These are phyloP conservation scores for Eriosoma lanigerum DNA, from an alignment of 1,140 invertebrate species.

Conservation along the genomic window DNA sequence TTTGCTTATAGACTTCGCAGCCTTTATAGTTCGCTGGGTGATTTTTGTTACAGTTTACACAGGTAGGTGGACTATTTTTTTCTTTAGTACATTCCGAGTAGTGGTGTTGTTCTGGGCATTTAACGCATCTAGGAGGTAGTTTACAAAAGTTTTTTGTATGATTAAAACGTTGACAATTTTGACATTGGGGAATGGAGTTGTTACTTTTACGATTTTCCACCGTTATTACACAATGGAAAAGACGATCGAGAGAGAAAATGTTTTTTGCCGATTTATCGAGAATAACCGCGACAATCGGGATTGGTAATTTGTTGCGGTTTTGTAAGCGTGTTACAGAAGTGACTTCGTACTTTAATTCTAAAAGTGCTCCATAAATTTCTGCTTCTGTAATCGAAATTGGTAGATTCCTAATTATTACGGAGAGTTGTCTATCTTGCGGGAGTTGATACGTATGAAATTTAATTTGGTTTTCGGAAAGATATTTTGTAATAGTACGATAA, in stretches of 20 bases:
- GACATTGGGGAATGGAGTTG: neutral
- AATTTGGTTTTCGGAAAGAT: neutral
- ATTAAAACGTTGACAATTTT: neutral
- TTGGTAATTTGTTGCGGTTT: neutral
- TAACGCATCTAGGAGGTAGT: too few relatives aligned
- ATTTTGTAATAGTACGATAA: conserved; percentile 7
- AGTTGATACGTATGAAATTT: conserved; percentile 17
- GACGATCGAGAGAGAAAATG: neutral
- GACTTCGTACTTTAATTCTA: neutral
- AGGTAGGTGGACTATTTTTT: neutral
- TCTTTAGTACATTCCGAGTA: conserved; percentile 8
- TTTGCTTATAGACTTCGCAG: neutral
- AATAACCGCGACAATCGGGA: neutral
- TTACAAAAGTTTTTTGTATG: too few relatives aligned
- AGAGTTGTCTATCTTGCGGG: conserved; percentile 1
- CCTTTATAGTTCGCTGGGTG: neutral
- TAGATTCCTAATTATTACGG: conserved; percentile 13
- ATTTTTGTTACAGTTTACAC: neutral
- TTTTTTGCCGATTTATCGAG: neutral
- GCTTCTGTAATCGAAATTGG: neutral
- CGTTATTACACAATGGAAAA: neutral
- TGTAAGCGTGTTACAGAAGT: neutral
- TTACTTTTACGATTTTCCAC: neutral
- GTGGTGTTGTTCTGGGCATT: neutral
- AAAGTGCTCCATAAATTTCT: neutral